phyloP scores from a whole-genome alignment of 2,888 invertebrate genomes.

The Mystacides longicornis region DNA sequence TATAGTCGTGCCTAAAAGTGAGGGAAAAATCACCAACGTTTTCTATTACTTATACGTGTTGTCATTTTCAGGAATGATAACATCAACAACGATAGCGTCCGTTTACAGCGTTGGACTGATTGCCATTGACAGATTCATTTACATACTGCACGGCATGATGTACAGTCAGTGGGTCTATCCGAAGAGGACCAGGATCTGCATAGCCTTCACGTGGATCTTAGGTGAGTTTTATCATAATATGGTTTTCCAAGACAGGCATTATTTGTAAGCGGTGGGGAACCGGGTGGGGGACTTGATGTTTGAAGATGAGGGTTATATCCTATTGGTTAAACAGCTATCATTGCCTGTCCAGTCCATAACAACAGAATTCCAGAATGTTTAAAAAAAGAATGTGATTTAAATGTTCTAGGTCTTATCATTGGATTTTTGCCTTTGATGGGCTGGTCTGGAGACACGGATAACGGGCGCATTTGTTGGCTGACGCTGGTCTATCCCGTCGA shows the following conservation, averaged over 20 bases:
- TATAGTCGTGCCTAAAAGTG: too few relatives aligned
- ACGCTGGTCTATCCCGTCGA: conserved; percentile 48
- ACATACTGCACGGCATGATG: conserved; percentile 56
- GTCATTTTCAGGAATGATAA: conserved; percentile 47
- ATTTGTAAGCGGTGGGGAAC: too few relatives aligned
- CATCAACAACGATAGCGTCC: conserved; percentile 56
- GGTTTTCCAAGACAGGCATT: too few relatives aligned
- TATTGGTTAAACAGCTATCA: too few relatives aligned
- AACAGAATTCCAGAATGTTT: too few relatives aligned
- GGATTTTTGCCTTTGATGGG: conserved; percentile 56
- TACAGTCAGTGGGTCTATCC: conserved; percentile 56
- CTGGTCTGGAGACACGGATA: conserved; percentile 46
- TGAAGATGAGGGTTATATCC: too few relatives aligned
- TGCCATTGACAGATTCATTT: conserved; percentile 56
- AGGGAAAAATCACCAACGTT: too few relatives aligned
- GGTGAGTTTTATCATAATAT: conserved; percentile 35
- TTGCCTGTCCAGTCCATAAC: too few relatives aligned
- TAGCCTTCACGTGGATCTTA: conserved; percentile 50
- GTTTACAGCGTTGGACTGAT: conserved; percentile 58
- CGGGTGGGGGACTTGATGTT: too few relatives aligned
- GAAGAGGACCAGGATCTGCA: conserved; percentile 48
- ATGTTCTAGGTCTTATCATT: conserved; percentile 44
- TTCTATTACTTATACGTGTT: too few relatives aligned
- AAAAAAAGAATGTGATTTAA: neutral
- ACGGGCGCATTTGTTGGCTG: conserved; percentile 51